Conservation (phyloP, 2,888 invertebrate species). For the Palloptera scutellata region DNA sequence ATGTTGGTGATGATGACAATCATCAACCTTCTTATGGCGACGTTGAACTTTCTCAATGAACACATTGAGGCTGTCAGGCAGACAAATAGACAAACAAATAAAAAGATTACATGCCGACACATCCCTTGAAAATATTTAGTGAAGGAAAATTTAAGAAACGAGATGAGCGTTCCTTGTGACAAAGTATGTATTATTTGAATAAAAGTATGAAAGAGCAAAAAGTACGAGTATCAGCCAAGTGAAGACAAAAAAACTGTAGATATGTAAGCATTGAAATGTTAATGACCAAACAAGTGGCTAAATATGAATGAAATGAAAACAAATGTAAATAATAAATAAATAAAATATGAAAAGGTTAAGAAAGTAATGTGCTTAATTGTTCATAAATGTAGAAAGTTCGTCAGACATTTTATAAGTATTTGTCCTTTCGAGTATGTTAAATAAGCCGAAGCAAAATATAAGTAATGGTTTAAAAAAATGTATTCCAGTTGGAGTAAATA, state of each 20-base stretch:
- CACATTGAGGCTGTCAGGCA: not conserved
- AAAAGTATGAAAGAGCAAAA: no score
- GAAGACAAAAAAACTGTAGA: not conserved
- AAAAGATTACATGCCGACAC: not conserved
- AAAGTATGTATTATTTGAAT: not conserved
- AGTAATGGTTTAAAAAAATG: no score
- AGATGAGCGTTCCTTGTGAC: conserved; percentile 12
- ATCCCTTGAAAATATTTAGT: not conserved
- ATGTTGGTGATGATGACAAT: not conserved
- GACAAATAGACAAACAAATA: conserved; percentile 9
- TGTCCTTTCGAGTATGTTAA: no score
- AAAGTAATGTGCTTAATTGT: no score
- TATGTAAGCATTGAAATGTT: conserved; percentile 1
- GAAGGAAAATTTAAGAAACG: conserved; percentile 4
- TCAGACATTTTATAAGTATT: no score
- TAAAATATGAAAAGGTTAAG: no score
- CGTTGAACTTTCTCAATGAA: conserved; percentile 30
- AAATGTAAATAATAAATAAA: not conserved
- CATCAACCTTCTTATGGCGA: conserved; percentile 17
- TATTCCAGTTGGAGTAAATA: no score
- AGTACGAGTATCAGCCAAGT: not conserved
- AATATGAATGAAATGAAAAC: not conserved
- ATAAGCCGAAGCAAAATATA: no score
- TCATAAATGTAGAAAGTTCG: no score
- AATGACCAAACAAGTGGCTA: conserved; percentile 23